A percentile compares a stretch with the other conserved stretches of the same genome.
Evolutionary conservation across 2,113 vertebrate species (phyloP).

Genomic region (Myanophis thanlyinensis): DNA sequence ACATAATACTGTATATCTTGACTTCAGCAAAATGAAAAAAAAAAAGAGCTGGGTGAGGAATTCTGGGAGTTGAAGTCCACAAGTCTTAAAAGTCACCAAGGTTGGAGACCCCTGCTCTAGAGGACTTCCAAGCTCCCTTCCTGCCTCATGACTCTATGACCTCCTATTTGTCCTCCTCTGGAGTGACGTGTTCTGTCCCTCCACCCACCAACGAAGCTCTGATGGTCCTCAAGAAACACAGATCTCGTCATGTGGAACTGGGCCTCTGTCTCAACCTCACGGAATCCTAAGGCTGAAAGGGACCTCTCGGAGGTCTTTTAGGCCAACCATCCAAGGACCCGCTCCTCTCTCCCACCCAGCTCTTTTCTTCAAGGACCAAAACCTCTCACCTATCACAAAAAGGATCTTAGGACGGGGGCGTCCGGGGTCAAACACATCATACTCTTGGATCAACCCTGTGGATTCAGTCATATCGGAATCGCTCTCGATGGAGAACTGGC

Average conservation of each 20-base stretch:
- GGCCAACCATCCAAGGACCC: not conserved
- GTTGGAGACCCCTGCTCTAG: no score
- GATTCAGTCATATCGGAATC: constrained; percentile 73
- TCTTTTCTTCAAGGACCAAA: accelerated
- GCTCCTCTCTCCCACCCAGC: no score
- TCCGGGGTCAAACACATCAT: constrained; percentile 66
- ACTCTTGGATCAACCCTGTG: constrained; percentile 70
- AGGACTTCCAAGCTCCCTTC: not conserved
- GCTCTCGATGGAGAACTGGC: constrained; percentile 74
- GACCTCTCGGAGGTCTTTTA: no score
- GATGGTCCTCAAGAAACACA: not conserved
- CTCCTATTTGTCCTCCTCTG: not conserved
- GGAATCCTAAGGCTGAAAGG: no score
- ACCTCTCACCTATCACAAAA: constrained; percentile 69
- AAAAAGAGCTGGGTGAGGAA: no score
- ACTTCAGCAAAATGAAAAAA: no score
- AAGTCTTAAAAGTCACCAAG: no score
- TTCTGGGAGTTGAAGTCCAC: no score
- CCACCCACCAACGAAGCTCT: not conserved
- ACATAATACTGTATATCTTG: no score
- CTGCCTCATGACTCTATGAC: not conserved
- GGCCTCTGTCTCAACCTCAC: not conserved
- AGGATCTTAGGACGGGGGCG: constrained; percentile 65
- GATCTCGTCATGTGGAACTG: not conserved
- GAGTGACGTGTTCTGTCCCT: not conserved